Conservation (phyloP, 2,888 invertebrate genomes). For the Podabrus alpinus region DNA sequence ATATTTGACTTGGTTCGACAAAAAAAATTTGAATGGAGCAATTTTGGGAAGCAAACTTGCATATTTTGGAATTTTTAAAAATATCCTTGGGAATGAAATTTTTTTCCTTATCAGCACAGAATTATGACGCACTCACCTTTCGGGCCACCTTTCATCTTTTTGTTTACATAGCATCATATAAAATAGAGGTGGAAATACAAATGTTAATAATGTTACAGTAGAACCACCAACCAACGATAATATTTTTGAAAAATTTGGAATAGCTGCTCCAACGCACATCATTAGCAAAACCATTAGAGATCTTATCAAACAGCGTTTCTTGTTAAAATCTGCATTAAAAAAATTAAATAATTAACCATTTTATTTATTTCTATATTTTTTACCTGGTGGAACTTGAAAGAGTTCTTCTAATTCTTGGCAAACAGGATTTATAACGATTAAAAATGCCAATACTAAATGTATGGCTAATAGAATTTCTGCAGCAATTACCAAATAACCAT, state of each 20-base stretch:
- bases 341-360: slow-evolving; percentile 11
- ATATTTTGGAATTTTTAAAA: too few species aligned
- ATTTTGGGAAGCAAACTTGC: too few species aligned
- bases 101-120: not conserved
- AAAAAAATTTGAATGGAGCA: too few species aligned
- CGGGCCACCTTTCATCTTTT: slow-evolving; percentile 53
- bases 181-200: slow-evolving; percentile 69
- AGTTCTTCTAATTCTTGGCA: slow-evolving; percentile 72
- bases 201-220: slow-evolving; percentile 68
- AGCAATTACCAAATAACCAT: slow-evolving; percentile 60
- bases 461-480: slow-evolving; percentile 67
- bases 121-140: slow-evolving; percentile 51
- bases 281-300: slow-evolving; percentile 62
- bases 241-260: slow-evolving; percentile 72
- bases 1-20: too few species aligned
- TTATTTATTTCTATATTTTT: slow-evolving; percentile 36
- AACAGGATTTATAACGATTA: slow-evolving; percentile 73
- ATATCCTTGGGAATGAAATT: too few species aligned
- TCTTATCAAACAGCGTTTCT: slow-evolving; percentile 63
- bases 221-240: slow-evolving; percentile 73
- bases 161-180: slow-evolving; percentile 65
- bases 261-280: slow-evolving; percentile 67
- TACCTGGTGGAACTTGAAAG: slow-evolving; percentile 61
- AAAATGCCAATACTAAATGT: slow-evolving; percentile 69
- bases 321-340: slow-evolving; percentile 59